These are phyloP conservation scores for Anabas testudineus DNA, from an alignment of 2,797 vertebrate genomes.

Conservation along the genomic window DNA sequence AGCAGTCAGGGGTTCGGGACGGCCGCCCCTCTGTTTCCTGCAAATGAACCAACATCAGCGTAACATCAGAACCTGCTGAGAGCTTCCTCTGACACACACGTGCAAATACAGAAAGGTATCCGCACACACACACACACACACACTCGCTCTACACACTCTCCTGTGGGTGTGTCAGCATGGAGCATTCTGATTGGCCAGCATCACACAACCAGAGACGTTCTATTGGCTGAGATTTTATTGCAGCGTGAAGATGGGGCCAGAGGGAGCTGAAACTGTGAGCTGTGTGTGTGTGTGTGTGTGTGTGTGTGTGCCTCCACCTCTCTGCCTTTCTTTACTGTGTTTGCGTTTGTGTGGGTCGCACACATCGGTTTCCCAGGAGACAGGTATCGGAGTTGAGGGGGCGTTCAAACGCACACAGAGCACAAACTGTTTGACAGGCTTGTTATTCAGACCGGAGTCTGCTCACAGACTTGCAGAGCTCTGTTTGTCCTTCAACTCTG, in stretches of 20 bases:
- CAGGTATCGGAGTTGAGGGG: slow-evolving; percentile 71
- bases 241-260: slow-evolving; percentile 25
- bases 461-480: slow-evolving; percentile 45
- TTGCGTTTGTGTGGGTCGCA: not conserved
- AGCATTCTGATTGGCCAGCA: slow-evolving; percentile 60
- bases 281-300: slow-evolving; percentile 15
- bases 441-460: slow-evolving; percentile 63
- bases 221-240: slow-evolving; percentile 60
- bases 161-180: slow-evolving; percentile 74
- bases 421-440: slow-evolving; percentile 66
- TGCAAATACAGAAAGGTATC: slow-evolving; percentile 8
- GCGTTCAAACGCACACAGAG: slow-evolving; percentile 66
- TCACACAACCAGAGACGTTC: slow-evolving; percentile 12
- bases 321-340: slow-evolving; percentile 20
- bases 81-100: slow-evolving; percentile 41
- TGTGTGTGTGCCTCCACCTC: slow-evolving; percentile 16
- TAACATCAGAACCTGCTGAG: slow-evolving; percentile 66
- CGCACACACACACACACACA: slow-evolving; percentile 15
- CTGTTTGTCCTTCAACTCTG: slow-evolving; percentile 61
- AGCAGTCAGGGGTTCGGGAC: slow-evolving; percentile 64
- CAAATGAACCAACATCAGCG: slow-evolving; percentile 74
- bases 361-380: slow-evolving; percentile 75
- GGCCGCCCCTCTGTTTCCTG: slow-evolving; percentile 53
- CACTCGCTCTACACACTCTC: slow-evolving; percentile 45
- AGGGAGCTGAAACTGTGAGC: slow-evolving; percentile 6